Percentiles rank a stretch among this genome's conserved stretches.
These are phyloP conservation scores for Rhineura floridana DNA, from an alignment of 2,113 vertebrate genomes.

Conservation along the genomic window DNA sequence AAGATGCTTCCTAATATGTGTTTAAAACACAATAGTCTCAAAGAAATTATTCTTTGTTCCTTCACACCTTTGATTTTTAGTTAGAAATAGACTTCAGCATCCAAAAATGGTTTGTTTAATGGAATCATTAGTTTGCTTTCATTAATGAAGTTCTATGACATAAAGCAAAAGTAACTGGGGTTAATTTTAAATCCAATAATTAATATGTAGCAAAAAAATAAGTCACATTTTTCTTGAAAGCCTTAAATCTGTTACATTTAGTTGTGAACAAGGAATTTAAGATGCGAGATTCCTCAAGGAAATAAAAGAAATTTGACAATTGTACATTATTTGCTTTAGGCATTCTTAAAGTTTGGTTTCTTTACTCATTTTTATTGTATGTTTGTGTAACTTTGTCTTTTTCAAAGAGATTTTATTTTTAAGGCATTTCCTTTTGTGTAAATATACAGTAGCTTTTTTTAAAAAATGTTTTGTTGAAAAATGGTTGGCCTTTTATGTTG, in stretches of 20 bases:
- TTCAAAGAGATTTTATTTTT: constrained; percentile 61
- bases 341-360: constrained; percentile 49
- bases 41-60: constrained; percentile 21
- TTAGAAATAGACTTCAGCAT: constrained; percentile 27
- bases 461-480: constrained; percentile 65
- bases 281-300: constrained; percentile 53
- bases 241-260: constrained; percentile 72
- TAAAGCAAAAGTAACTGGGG: rapidly evolving
- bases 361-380: constrained; percentile 60
- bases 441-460: constrained; percentile 66
- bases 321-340: constrained; percentile 63
- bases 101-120: constrained; percentile 13
- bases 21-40: constrained; percentile 51
- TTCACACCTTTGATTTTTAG: not conserved
- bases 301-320: constrained; percentile 49
- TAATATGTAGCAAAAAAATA: constrained; percentile 48
- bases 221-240: constrained; percentile 48
- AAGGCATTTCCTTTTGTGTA: constrained; percentile 69
- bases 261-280: constrained; percentile 67
- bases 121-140: constrained; percentile 40
- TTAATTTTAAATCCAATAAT: constrained; percentile 4
- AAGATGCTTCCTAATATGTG: constrained; percentile 39
- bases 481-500: constrained; percentile 69
- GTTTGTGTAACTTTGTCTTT: constrained; percentile 70
- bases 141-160: constrained; percentile 49